These are phyloP conservation scores for Crenichthys baileyi DNA, from an alignment of 2,797 vertebrate species.

Conservation along the genomic window DNA sequence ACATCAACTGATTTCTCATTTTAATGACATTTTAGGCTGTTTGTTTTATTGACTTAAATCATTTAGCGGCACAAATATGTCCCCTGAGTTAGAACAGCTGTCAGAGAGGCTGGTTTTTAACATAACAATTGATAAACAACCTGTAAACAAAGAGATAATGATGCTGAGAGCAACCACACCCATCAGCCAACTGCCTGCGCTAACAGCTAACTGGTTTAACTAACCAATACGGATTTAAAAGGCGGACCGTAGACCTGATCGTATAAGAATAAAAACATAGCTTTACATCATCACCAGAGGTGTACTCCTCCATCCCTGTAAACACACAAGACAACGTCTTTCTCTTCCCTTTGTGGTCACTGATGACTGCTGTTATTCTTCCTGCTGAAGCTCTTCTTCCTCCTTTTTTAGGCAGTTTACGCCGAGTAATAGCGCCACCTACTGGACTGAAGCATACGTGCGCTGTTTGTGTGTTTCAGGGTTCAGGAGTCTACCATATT, in stretches of 20 bases:
- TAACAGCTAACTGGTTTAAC: conserved; percentile 13
- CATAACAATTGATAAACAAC: neutral
- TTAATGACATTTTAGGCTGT: neutral
- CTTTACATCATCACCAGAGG: conserved; percentile 81
- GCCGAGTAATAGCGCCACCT: neutral
- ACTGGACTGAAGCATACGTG: neutral
- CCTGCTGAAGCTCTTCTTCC: conserved; percentile 14
- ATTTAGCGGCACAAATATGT: neutral
- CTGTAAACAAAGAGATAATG: neutral
- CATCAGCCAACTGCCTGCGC: conserved; percentile 11
- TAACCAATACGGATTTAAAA: neutral
- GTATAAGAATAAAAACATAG: neutral
- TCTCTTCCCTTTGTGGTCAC: neutral
- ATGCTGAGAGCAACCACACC: conserved; percentile 47
- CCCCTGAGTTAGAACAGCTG: neutral
- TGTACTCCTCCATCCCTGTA: conserved; percentile 80
- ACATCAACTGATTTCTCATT: neutral
- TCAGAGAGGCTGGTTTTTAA: neutral
- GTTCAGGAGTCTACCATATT: neutral
- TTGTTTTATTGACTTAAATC: neutral
- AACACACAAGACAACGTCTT: neutral
- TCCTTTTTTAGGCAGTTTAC: neutral
- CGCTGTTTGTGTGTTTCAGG: neutral
- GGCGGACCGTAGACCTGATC: too few relatives aligned
- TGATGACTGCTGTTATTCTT: conserved; percentile 29